phyloP scores from a whole-genome alignment of 2,113 vertebrate species.

The Zosterops pallidus region DNA sequence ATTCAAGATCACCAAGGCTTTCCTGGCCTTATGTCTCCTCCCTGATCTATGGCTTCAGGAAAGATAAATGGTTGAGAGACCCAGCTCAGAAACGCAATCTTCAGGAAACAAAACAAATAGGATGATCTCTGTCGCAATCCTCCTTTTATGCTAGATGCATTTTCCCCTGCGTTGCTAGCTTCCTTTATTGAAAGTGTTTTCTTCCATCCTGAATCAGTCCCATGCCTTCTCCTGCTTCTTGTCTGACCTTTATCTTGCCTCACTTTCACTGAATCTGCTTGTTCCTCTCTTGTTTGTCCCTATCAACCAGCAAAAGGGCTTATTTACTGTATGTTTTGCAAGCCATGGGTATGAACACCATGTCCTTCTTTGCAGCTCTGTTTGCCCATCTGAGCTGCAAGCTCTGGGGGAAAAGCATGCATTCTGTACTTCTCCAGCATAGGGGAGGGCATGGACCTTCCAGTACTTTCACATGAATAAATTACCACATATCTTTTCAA shows the following conservation, averaged over 20 bases:
- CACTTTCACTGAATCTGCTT: neutral
- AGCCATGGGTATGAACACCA: neutral
- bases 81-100: neutral
- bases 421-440: neutral
- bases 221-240: neutral
- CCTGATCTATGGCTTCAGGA: neutral
- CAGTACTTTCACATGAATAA: neutral
- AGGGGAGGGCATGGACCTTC: neutral
- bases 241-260: neutral
- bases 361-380: neutral
- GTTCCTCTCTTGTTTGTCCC: neutral
- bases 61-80: neutral
- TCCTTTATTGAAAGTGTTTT: neutral
- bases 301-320: neutral
- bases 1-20: neutral
- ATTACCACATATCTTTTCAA: neutral
- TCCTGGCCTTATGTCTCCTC: neutral
- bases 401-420: neutral
- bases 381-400: neutral
- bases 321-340: neutral
- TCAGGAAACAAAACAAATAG: neutral
- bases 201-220: neutral
- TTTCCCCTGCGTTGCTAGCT: neutral
- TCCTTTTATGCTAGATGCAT: neutral
- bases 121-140: rapidly evolving